Evolutionary conservation across 1,140 invertebrate species (phyloP), one percentile per base, ranked within the genome.

Genomic region (Ceratitis capitata): DNA sequence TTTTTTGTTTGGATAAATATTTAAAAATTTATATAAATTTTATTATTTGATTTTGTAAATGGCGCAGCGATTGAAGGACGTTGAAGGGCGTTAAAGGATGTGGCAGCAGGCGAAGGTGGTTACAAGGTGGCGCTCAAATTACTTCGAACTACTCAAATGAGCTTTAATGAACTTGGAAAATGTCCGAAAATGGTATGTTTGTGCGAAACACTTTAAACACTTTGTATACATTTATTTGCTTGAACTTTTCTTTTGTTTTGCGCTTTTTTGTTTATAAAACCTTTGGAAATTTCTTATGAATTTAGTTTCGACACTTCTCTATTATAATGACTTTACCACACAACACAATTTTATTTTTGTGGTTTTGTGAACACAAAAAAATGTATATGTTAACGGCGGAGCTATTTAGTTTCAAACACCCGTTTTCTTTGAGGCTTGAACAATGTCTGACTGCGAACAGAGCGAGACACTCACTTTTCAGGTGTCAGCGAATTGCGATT

Each of bases 391-490:
- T 45, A 23, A 84, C 83, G 51, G 84, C 78, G 86, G 69, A 89
- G 85, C 88, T 84, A 14, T 45, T 87, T 85, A 88, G 87, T 85
- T 88, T 87, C 87, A 87, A 86, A 91, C 89, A 85, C 82, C 90
- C 90, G 86, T 88, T 87, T 88, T 88, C 88, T 90, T 53, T 87
- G 88, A 90, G 86, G 87, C 89, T 90, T 87, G 89, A 89, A 89
- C 88, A 88, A 88, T 88, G 91, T 91, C 86, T 91, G 89, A 91
- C 87, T 86, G 87, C 69, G 87, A 89, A 87, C 85, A 88, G 86
- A 86, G 88, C 87, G 89, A 87, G 88, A 89, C 90, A 89, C 89
- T 91, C 88, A 91, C 90, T 91, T 91, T 91, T 89, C 89, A 88
- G 85, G 88, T 86, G 87, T 89, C 78, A 74, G 1, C 82, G 82